These are phyloP conservation scores for Cetoscarus ocellatus DNA, from an alignment of 2,797 vertebrate species.

Conservation along the genomic window DNA sequence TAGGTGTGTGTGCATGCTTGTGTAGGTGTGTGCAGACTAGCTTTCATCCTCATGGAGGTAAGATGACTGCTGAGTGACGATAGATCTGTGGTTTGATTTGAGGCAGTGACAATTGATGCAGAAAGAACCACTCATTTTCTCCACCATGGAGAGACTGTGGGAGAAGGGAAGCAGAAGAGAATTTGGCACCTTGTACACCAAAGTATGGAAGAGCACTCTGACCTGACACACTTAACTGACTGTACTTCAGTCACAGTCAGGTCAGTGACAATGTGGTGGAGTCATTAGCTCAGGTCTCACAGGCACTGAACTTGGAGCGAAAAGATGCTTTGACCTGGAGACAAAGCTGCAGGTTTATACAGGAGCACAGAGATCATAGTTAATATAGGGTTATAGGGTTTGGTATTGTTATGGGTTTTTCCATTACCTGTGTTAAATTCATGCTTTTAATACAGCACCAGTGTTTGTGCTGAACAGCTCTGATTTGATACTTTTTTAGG, in stretches of 20 bases:
- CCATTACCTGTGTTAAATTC: no score
- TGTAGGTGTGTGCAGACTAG: constrained; percentile 8
- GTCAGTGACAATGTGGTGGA: constrained; percentile 78
- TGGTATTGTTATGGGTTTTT: no score
- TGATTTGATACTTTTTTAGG: no score
- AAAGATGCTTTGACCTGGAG: constrained; percentile 43
- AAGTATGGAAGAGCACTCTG: constrained; percentile 73
- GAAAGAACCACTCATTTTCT: constrained; percentile 69
- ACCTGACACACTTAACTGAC: constrained; percentile 45
- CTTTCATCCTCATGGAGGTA: constrained; percentile 25
- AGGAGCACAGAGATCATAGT: constrained; percentile 13
- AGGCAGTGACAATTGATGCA: constrained; percentile 53
- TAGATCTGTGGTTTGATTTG: constrained; percentile 43
- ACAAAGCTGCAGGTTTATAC: constrained; percentile 19
- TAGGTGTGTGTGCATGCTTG: background rate
- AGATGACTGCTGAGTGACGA: constrained; percentile 27
- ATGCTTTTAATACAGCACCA: no score
- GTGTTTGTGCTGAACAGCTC: no score
- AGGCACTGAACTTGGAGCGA: constrained; percentile 47
- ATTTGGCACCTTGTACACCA: constrained; percentile 61
- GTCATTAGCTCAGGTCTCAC: constrained; percentile 70
- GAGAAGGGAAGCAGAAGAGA: constrained; percentile 52
- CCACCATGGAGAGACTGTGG: constrained; percentile 63
- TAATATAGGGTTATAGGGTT: no score
- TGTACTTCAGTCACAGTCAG: constrained; percentile 43